Evolutionary conservation across 64 coral and sea anemone species (phyloP).

Genomic region (Stylophora pistillata): DNA sequence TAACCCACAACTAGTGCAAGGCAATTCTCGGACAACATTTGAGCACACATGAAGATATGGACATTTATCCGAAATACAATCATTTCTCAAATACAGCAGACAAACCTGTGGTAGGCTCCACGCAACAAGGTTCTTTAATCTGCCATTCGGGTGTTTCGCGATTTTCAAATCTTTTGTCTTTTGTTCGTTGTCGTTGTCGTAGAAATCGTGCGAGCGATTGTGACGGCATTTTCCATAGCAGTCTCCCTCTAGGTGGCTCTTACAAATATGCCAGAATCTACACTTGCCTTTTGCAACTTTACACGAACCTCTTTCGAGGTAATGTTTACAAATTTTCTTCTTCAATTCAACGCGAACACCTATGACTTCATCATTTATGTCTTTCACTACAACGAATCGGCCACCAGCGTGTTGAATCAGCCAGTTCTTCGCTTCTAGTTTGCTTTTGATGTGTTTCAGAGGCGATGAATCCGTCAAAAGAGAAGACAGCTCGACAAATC

Average conservation of each 20-base stretch:
- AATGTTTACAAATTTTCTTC: slow-evolving; percentile 34
- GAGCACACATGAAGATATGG: slow-evolving; percentile 30
- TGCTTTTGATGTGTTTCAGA: neutral
- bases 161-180: slow-evolving; percentile 25
- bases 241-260: slow-evolving; percentile 24
- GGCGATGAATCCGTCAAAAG: slow-evolving; percentile 43
- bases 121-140: slow-evolving; percentile 3
- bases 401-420: neutral
- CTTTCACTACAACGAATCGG: slow-evolving; percentile 14
- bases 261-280: slow-evolving; percentile 54
- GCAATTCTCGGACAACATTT: neutral
- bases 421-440: neutral
- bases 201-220: slow-evolving; percentile 54
- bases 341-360: slow-evolving; percentile 28
- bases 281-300: neutral
- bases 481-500: slow-evolving; percentile 14
- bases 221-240: slow-evolving; percentile 18
- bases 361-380: neutral
- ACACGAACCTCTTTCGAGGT: slow-evolving; percentile 23
- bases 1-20: neutral
- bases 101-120: slow-evolving; percentile 58
- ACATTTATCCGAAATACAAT: slow-evolving; percentile 15
- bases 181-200: slow-evolving; percentile 15
- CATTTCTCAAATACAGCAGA: slow-evolving; percentile 18
- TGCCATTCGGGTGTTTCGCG: neutral